Percentiles rank a stretch among this genome's conserved stretches.
Evolutionary conservation across 1,140 invertebrate genomes (phyloP).

Genomic region (Conus ventricosus): DNA sequence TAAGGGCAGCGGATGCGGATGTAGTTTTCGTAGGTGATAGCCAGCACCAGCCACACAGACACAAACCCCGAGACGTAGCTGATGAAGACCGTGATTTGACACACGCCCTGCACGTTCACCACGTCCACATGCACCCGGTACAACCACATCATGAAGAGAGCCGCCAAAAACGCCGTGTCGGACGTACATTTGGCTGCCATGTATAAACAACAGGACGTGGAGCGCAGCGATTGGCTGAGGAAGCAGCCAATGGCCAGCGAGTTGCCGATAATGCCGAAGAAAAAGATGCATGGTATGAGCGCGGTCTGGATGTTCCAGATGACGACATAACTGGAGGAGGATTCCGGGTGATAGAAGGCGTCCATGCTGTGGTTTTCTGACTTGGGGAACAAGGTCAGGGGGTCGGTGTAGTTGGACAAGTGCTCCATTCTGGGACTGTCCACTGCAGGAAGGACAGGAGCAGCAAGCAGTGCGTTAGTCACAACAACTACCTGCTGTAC

Average conservation of each 20-base stretch:
- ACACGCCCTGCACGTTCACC: slow-evolving; percentile 58
- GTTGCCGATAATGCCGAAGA: slow-evolving; percentile 57
- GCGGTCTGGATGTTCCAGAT: slow-evolving; percentile 31
- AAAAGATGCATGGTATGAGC: slow-evolving; percentile 49
- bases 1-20: slow-evolving; percentile 13
- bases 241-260: slow-evolving; percentile 50
- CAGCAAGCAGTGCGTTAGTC: too few relatives aligned
- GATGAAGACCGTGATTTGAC: slow-evolving; percentile 68
- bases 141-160: slow-evolving; percentile 75
- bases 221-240: slow-evolving; percentile 45
- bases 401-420: slow-evolving; percentile 15
- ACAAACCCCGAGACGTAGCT: slow-evolving; percentile 69
- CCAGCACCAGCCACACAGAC: slow-evolving; percentile 72
- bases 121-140: slow-evolving; percentile 74
- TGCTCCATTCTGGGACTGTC: slow-evolving; percentile 3
- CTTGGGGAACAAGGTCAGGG: neutral
- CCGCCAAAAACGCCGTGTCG: slow-evolving; percentile 56
- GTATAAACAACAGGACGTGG: slow-evolving; percentile 59
- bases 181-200: slow-evolving; percentile 54
- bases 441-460: too few relatives aligned
- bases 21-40: slow-evolving; percentile 58
- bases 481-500: too few relatives aligned
- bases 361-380: neutral
- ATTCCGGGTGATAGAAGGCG: neutral
- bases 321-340: slow-evolving; percentile 5